Evolutionary conservation across 2,888 invertebrate genomes (phyloP).

Genomic region (Diarsia brunnea): DNA sequence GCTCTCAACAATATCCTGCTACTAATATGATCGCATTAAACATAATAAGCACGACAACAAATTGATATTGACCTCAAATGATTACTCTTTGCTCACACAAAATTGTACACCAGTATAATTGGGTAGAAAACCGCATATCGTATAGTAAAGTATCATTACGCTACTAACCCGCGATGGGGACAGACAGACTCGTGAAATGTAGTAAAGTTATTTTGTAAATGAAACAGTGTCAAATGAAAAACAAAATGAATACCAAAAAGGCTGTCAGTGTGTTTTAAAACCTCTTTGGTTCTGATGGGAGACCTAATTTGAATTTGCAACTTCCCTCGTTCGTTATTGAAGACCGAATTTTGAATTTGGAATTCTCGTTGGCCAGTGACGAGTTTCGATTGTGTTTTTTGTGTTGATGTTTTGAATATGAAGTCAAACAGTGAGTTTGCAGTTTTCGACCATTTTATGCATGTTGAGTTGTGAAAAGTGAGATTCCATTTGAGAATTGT

Average conservation of each 20-base stretch:
- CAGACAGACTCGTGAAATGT: conserved; percentile 66
- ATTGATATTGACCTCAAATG: conserved; percentile 70
- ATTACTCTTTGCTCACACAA: conserved; percentile 75
- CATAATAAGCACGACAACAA: conserved; percentile 63
- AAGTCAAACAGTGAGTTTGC: conserved; percentile 2
- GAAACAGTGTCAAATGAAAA: conserved; percentile 16
- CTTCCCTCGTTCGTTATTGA: conserved; percentile 1
- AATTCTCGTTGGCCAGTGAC: conserved; percentile 9
- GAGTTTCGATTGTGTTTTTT: conserved; percentile 8
- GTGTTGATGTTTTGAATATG: not conserved
- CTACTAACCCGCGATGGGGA: conserved; percentile 67
- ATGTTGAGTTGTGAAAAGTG: not conserved
- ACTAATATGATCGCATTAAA: conserved; percentile 63
- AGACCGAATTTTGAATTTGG: conserved; percentile 40
- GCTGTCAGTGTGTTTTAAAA: not conserved
- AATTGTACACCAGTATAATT: conserved; percentile 77
- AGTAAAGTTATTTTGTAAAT: conserved; percentile 32
- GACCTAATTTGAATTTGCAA: conserved; percentile 42
- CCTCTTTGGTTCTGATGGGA: conserved; percentile 24
- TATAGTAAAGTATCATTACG: conserved; percentile 76
- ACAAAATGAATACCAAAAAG: conserved; percentile 20
- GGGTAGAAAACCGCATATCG: conserved; percentile 73
- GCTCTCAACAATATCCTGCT: conserved; percentile 50
- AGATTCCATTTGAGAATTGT: not conserved
- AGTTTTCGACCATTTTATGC: not conserved